Evolutionary conservation across 2,888 invertebrate genomes (phyloP).

Genomic region (Encarsia formosa): DNA sequence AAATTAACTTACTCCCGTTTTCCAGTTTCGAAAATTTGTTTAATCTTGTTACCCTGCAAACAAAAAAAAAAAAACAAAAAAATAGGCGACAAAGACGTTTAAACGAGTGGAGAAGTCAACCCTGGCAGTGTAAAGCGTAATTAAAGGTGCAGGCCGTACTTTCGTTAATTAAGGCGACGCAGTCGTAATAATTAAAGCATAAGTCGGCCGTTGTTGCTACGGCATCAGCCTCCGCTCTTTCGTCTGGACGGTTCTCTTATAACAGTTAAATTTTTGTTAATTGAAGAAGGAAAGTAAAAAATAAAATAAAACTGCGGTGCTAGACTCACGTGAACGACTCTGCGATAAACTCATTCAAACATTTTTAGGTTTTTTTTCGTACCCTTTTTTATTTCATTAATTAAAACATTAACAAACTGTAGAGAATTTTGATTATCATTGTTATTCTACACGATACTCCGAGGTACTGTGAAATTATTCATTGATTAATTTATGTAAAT

Average conservation of each 20-base stretch:
- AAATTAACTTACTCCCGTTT: too few relatives aligned
- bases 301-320: neutral
- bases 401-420: too few relatives aligned
- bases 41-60: too few relatives aligned
- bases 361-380: too few relatives aligned
- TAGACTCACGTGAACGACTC: neutral
- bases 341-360: too few relatives aligned
- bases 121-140: slow-evolving; percentile 13
- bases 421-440: too few relatives aligned
- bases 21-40: too few relatives aligned
- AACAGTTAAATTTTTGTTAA: slow-evolving; percentile 20
- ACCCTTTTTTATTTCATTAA: too few relatives aligned
- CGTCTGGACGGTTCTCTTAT: too few relatives aligned
- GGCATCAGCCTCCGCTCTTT: slow-evolving; percentile 10
- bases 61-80: neutral
- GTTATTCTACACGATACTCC: too few relatives aligned
- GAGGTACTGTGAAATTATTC: too few relatives aligned
- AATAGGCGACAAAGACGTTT: neutral
- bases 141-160: slow-evolving; percentile 7
- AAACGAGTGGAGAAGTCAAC: slow-evolving; percentile 9
- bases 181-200: slow-evolving; percentile 23
- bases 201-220: slow-evolving; percentile 19
- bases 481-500: too few relatives aligned
- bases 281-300: slow-evolving; percentile 27
- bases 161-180: slow-evolving; percentile 26